Percentiles rank a stretch among this genome's conserved stretches.
Conservation (phyloP, 2,113 vertebrate genomes). For the Anoplopoma fimbria region DNA sequence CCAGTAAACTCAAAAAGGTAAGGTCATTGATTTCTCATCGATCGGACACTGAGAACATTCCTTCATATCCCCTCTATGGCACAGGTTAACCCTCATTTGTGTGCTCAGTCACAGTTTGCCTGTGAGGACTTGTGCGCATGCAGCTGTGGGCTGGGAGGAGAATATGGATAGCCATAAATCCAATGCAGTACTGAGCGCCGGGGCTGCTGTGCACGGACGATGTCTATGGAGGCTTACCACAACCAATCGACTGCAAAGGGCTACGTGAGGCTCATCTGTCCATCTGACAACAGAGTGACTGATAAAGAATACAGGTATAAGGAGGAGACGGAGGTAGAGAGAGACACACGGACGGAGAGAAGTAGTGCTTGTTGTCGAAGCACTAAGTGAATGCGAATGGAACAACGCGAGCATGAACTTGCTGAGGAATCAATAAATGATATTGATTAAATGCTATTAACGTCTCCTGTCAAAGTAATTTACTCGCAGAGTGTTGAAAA, state of each 20-base stretch:
- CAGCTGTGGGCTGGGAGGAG: slow-evolving; percentile 20
- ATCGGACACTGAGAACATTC: neutral
- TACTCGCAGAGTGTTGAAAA: slow-evolving; percentile 8
- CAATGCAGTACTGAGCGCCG: slow-evolving; percentile 46
- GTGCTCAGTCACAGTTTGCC: slow-evolving; percentile 34
- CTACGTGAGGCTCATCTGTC: slow-evolving; percentile 27
- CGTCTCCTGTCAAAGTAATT: slow-evolving; percentile 40
- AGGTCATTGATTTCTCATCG: slow-evolving; percentile 30
- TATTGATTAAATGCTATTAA: slow-evolving; percentile 42
- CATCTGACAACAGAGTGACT: slow-evolving; percentile 49
- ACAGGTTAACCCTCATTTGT: slow-evolving; percentile 46
- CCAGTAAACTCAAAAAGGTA: neutral
- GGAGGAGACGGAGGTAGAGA: slow-evolving; percentile 6
- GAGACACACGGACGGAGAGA: neutral
- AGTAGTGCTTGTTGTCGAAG: slow-evolving; percentile 16
- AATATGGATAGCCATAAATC: slow-evolving; percentile 57
- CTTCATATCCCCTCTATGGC: slow-evolving; percentile 3
- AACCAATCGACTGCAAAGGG: slow-evolving; percentile 43
- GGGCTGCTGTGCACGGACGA: slow-evolving; percentile 37
- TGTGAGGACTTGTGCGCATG: slow-evolving; percentile 8
- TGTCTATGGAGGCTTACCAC: slow-evolving; percentile 40
- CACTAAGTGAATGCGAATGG: slow-evolving; percentile 42
- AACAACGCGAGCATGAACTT: slow-evolving; percentile 23
- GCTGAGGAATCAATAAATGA: slow-evolving; percentile 48
- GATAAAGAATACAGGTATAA: slow-evolving; percentile 53